These are phyloP conservation scores for Syngnathus rostellatus DNA, from an alignment of 2,797 vertebrate species.

Conservation along the genomic window DNA sequence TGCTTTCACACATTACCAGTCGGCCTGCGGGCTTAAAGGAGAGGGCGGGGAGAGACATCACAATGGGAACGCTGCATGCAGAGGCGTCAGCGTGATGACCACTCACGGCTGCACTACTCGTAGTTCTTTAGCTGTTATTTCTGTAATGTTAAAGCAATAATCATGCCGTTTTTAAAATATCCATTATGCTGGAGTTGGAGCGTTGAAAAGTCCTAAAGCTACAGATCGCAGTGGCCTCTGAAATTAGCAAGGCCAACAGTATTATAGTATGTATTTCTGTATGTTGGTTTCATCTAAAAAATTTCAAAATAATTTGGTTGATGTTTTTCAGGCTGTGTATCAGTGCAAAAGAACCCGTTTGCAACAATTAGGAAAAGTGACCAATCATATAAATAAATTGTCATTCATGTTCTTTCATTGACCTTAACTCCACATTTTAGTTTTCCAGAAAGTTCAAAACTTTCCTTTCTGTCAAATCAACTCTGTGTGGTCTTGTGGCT, in stretches of 20 bases:
- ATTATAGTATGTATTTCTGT: too few relatives aligned
- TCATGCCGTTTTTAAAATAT: too few relatives aligned
- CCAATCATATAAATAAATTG: not conserved
- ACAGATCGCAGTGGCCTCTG: too few relatives aligned
- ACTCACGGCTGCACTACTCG: conserved; percentile 8
- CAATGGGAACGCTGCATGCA: conserved; percentile 23
- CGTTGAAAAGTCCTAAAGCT: too few relatives aligned
- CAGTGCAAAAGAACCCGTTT: too few relatives aligned
- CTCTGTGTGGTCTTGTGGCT: conserved; percentile 27
- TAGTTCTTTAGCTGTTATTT: not conserved
- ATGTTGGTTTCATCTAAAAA: too few relatives aligned
- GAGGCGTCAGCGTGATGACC: conserved; percentile 30
- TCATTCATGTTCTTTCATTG: not conserved
- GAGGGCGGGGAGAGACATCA: conserved; percentile 22
- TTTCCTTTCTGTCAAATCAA: conserved; percentile 19
- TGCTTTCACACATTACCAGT: conserved; percentile 62
- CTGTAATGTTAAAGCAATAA: not conserved
- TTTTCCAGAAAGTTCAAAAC: conserved; percentile 11
- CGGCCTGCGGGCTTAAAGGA: conserved; percentile 46
- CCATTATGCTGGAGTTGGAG: too few relatives aligned
- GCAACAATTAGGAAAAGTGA: not conserved
- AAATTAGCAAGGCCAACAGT: too few relatives aligned
- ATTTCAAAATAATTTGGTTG: too few relatives aligned
- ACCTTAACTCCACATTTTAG: conserved; percentile 21
- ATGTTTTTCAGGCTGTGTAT: too few relatives aligned